Percentiles rank a stretch among this genome's conserved stretches.
These are phyloP conservation scores for Taeniopygia guttata DNA, from an alignment of 2,797 vertebrate genomes.

Conservation along the genomic window DNA sequence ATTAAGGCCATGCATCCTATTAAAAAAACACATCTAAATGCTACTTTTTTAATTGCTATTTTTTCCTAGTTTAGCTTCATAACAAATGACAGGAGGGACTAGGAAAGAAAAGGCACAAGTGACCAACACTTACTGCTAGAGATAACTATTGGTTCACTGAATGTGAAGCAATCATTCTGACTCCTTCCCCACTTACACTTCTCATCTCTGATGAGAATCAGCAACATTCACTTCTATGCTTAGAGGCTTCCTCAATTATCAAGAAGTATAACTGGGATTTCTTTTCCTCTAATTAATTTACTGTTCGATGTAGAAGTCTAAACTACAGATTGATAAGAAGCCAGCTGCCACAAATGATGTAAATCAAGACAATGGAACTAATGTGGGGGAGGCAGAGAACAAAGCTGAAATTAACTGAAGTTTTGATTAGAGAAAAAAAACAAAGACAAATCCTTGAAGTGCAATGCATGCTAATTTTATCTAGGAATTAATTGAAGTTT, in stretches of 20 bases:
- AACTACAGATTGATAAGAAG: constrained; percentile 72
- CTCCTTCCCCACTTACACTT: neutral
- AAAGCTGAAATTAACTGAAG: constrained; percentile 47
- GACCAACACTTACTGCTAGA: neutral
- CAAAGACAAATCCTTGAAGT: constrained; percentile 46
- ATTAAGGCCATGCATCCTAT: neutral
- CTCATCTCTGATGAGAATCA: constrained; percentile 45
- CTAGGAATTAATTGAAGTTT: constrained; percentile 58
- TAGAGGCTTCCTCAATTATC: neutral
- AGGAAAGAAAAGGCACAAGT: neutral
- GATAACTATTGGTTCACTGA: constrained; percentile 15
- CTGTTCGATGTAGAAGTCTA: constrained; percentile 70
- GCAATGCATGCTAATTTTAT: constrained; percentile 68
- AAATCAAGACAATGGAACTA: constrained; percentile 70
- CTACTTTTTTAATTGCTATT: neutral
- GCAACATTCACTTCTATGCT: constrained; percentile 22
- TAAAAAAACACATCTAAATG: neutral
- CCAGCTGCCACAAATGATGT: constrained; percentile 69
- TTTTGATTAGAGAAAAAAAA: constrained; percentile 66
- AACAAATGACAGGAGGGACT: neutral
- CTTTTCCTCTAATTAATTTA: constrained; percentile 73
- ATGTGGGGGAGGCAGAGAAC: constrained; percentile 16
- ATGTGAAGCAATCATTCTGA: neutral
- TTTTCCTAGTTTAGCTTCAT: neutral
- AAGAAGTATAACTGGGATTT: constrained; percentile 54